Evolutionary conservation across 2,888 invertebrate genomes (phyloP).

Genomic region (Chymomyza amoena): DNA sequence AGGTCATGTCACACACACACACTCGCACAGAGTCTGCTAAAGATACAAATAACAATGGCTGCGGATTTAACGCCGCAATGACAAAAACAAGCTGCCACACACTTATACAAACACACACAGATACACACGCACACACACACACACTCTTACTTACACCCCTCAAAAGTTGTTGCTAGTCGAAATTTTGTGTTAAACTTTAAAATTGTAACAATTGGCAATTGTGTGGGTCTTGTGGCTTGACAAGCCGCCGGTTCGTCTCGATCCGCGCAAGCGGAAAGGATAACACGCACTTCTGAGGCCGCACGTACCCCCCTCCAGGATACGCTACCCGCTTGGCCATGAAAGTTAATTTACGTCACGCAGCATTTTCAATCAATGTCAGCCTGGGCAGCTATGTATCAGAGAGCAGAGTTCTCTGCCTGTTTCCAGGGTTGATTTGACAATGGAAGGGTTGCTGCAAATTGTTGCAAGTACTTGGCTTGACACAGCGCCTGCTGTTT

Average conservation of each 20-base stretch:
- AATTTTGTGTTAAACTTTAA: constrained; percentile 42
- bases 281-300: constrained; percentile 60
- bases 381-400: constrained; percentile 17
- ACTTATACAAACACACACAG: constrained; percentile 3
- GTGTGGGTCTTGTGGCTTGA: constrained; percentile 68
- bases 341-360: constrained; percentile 72
- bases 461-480: constrained; percentile 19
- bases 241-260: constrained; percentile 34
- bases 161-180: background rate
- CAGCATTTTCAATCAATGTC: constrained; percentile 72
- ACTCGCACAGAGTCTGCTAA: background rate
- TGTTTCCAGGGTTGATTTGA: background rate
- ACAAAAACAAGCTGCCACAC: constrained; percentile 66
- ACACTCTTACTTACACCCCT: constrained; percentile 31
- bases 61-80: constrained; percentile 59
- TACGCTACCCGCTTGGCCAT: constrained; percentile 44
- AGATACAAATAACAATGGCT: background rate
- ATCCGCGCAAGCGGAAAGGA: constrained; percentile 51
- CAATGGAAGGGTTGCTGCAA: background rate
- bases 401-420: no score
- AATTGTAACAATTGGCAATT: constrained; percentile 72
- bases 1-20: constrained; percentile 39
- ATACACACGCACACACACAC: background rate
- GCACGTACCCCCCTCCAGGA: background rate
- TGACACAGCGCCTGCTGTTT: constrained; percentile 50